A percentile compares a stretch with the other conserved stretches of the same genome.
These are phyloP conservation scores for Hydrocynus forskahlii DNA, from an alignment of 2,797 vertebrate species.

Conservation along the genomic window DNA sequence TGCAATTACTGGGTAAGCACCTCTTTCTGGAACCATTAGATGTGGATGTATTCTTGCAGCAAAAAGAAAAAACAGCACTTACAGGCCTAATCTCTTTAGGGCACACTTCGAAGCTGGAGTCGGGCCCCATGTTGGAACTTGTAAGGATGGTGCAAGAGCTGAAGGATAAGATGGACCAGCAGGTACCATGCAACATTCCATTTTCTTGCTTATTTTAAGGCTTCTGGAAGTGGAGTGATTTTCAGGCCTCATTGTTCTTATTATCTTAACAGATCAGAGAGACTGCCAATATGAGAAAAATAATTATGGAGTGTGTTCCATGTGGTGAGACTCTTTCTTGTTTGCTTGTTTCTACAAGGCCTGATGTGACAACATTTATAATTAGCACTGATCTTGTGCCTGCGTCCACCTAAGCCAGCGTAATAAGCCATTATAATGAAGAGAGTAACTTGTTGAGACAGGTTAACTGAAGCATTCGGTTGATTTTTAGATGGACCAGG, in stretches of 20 bases:
- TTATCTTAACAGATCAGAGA: constrained; percentile 86
- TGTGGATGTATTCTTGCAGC: background rate
- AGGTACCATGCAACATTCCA: constrained; percentile 76
- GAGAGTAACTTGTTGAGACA: constrained; percentile 18
- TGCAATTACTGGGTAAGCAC: constrained; percentile 82
- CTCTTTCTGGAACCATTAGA: background rate
- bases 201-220: background rate
- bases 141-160: constrained; percentile 89
- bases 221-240: background rate
- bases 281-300: constrained; percentile 90
- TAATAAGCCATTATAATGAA: constrained; percentile 31
- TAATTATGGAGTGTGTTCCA: constrained; percentile 89
- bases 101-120: constrained; percentile 80
- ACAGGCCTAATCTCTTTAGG: constrained; percentile 68
- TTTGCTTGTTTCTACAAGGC: background rate
- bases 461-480: constrained; percentile 27
- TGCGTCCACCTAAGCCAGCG: constrained; percentile 1
- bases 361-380: background rate
- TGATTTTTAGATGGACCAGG: constrained; percentile 37
- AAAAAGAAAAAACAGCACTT: background rate
- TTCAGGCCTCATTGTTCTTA: background rate
- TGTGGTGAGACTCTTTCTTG: constrained; percentile 82
- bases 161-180: constrained; percentile 89
- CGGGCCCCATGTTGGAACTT: constrained; percentile 87
- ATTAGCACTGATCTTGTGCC: background rate